Evolutionary conservation across 2,797 vertebrate genomes (phyloP).

Genomic region (Sebastes taczanowskii): DNA sequence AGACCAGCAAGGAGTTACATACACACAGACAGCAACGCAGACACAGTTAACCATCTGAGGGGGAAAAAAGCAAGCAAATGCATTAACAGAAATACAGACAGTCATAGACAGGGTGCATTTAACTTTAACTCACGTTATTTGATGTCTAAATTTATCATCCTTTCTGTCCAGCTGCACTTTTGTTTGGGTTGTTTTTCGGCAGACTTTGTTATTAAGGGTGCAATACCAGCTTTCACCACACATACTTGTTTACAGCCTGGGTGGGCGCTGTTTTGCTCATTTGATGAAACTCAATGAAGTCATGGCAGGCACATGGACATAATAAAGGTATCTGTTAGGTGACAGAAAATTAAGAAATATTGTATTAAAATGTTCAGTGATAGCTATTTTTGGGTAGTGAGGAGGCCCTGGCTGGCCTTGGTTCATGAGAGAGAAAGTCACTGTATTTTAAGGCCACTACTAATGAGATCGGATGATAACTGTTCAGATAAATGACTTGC

Average conservation of each 20-base stretch:
- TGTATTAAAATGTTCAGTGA: not conserved
- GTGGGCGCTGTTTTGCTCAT: not conserved
- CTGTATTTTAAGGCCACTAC: not conserved
- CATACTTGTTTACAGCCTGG: accelerated
- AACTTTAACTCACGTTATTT: slow-evolving; percentile 1
- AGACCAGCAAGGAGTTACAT: not conserved
- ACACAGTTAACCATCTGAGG: not conserved
- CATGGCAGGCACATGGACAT: not conserved
- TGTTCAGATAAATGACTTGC: not conserved
- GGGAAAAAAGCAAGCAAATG: not conserved
- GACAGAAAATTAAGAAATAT: not conserved
- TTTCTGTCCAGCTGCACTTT: not conserved
- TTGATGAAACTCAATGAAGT: not conserved
- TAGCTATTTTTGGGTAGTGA: not conserved
- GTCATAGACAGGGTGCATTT: not conserved
- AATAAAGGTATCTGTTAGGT: not conserved
- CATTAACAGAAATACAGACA: not conserved
- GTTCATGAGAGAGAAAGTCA: not conserved
- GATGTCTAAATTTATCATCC: not conserved
- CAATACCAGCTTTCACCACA: not conserved
- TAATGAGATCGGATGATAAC: not conserved
- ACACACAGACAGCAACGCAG: not conserved
- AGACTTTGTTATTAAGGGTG: not conserved
- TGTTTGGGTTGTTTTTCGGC: not conserved
- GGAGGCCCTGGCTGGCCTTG: not conserved